These are phyloP conservation scores for Nycticebus coucang DNA, from an alignment of 2,113 vertebrate genomes.

Conservation along the genomic window DNA sequence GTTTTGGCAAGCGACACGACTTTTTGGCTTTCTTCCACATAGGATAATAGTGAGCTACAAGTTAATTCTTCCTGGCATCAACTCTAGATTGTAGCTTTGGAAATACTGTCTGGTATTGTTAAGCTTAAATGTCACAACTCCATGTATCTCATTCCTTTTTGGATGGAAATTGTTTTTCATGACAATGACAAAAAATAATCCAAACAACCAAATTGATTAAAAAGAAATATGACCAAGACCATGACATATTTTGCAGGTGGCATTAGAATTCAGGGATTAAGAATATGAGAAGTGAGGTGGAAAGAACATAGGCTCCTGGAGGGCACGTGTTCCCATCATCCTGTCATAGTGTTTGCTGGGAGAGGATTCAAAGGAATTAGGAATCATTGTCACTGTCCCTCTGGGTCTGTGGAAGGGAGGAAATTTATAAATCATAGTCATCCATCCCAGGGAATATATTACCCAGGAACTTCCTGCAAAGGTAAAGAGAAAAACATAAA, in stretches of 20 bases:
- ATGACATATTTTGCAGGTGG: neutral
- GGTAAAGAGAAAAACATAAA: neutral
- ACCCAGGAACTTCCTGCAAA: neutral
- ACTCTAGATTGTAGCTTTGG: conserved; percentile 45
- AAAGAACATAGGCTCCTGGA: neutral
- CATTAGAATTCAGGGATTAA: neutral
- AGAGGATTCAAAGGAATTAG: neutral
- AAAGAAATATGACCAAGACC: neutral
- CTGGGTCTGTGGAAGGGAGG: neutral
- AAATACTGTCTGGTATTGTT: neutral
- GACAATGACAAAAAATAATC: conserved; percentile 51
- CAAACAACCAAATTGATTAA: neutral
- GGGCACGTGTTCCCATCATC: neutral
- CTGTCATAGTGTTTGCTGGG: neutral
- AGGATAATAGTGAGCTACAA: conserved; percentile 33
- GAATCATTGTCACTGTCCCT: neutral
- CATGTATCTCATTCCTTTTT: conserved; percentile 3
- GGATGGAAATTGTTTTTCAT: neutral
- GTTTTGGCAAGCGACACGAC: neutral
- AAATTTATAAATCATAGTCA: neutral
- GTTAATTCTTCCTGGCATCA: conserved; percentile 55
- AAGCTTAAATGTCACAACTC: conserved; percentile 41
- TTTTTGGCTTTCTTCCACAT: conserved; percentile 41
- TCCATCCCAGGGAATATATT: neutral
- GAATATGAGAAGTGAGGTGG: neutral